Base-by-base conservation (phyloP, 2,888 invertebrate species). In the Tolmerus cingulatus region DNA sequence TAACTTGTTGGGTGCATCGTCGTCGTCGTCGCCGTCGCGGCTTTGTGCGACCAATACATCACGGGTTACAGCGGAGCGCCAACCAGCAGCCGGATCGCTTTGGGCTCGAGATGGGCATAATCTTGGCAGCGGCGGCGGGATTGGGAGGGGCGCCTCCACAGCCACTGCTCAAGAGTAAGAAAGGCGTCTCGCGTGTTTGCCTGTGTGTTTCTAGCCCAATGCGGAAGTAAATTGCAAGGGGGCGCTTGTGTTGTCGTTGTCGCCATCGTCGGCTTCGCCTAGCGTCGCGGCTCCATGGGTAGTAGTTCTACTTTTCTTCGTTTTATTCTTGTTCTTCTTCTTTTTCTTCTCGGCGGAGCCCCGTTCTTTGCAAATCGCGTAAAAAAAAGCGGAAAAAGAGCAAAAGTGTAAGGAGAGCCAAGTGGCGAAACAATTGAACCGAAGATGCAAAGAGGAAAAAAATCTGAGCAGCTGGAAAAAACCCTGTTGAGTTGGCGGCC, bases 371-470 rank as follows among this genome's bases (percentile, higher is more conserved):
- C 37, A 82, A 82, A 82, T 82, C 37, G 57, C 37, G 37, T 82
- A 40, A 40, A 14, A 14, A 82, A 82, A 82, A 57, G 66, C 19
- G 82, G 82, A 82, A 82, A 82, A 82, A 82, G 82, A 82, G 82
- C 82, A 82, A 82, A 82, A 82, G 82, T 82, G 82, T 40, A 40
- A 57, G 82, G 40, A 57, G 37, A 66, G 43, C 55, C 37, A 82
- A 82, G 82, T 82, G 82, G 82, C 82, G 12, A 82, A 82, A 82
- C 82, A 82, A 82, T 82, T 57, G 82, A 82, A 82, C 81, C 51
- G 51, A 82, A 82, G 66, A 82, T 51, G 34, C 57, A 51, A 66
- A 82, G 51, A 51, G n/a, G 51, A 37, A 81, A 79, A 46, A 79
- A 79, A 82, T 37, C 57, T 46, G 34, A 27, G 30, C 66, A 66